Base-by-base conservation (phyloP, 2,797 vertebrate genomes). In the Enteromius treurensis region DNA sequence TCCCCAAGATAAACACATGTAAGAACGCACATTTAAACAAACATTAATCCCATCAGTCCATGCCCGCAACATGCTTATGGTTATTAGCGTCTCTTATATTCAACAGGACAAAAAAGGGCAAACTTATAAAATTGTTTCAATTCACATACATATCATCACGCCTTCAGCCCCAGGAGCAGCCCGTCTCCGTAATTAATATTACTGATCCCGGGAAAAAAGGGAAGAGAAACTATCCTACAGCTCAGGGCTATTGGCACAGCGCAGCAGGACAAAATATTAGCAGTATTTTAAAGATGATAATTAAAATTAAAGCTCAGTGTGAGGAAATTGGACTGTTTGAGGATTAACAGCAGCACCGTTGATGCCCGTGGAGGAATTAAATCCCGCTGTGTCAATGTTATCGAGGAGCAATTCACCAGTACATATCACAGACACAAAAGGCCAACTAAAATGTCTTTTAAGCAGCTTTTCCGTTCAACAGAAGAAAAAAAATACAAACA, bases 301-400 rank as follows among this genome's bases (percentile, higher is more conserved):
- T 73, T 84, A 77, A 84, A 84, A 80, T 42, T 68, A 82, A 77
- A 80, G 17, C 82, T n/a, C 85, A 82, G 74, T 45, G 62, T 86
- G 68, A 70, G 74, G 67, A 82, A 86, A 84, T 80, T 69, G 55
- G 84, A 75, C 80, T 88, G 49, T 82, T 86, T 77, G 82, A 86
- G 82, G 86, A 88, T 85, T 81, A 85, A 76, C 82, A 32, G 71
- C 77, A 42, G 45, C 23, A 37, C 76, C 23, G 19, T 42, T 77
- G 64, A 81, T 77, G 62, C 65, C 79, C 42, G 6, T 67, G 51
- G 49, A 86, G 76, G 81, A 87, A 85, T 73, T 67, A 87, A 87
- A 86, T 77, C 82, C 69, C 40, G 1, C 55, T 73, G 85, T 82
- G 78, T 87, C 79, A 87, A 86, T 85, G 84, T 84, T 87, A 84